Evolutionary conservation across 2,888 invertebrate species (phyloP), one percentile per base, ranked within the genome.

Genomic region (Nomada hirtipes): DNA sequence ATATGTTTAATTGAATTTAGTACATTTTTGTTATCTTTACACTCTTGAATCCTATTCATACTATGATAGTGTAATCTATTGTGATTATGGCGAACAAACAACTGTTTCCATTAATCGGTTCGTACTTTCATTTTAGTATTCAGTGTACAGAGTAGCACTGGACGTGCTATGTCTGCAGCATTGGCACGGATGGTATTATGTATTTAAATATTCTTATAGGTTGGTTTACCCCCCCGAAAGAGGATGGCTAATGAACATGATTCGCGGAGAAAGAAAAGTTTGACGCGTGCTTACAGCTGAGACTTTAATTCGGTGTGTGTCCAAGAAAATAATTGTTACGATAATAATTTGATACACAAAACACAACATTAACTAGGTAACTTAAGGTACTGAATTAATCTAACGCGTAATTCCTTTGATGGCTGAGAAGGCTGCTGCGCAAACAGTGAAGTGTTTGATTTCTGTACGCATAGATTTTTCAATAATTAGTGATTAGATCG

Each of bases 181-280:
- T 47, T 50, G 23, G 23, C 15, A 26, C n/a, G 15, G 20, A 52
- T n/a, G 4, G 44, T 69, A 47, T n/a, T 59, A 26, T 29, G 11
- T 61, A 20, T n/a, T 59, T 67, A 65, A 69, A n/a, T 42, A 42
- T 68, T 65, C 53, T 50, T 73, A 18, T 94, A 98, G 98, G 98
- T 89, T 98, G 98, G 98, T 98, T 97, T 94, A 98, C 98, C 91
- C 98, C 98, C 74, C 98, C 98, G 47, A 98, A 98, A 94, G 98
- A 97, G 95, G 98, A 98, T 94, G 98, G 98, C 95, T 98, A 97
- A 97, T 93, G 86, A 90, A 87, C 70, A 88, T 72, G 79, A 86
- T 82, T 83, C 55, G 64, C 59, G 64, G 82, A 85, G 84, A 73
- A 89, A 79, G 85, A 88, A 89, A 86, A 88, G 88, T 89, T 91